Conservation (phyloP, 2,113 vertebrate genomes). For the Dipodomys spectabilis region DNA sequence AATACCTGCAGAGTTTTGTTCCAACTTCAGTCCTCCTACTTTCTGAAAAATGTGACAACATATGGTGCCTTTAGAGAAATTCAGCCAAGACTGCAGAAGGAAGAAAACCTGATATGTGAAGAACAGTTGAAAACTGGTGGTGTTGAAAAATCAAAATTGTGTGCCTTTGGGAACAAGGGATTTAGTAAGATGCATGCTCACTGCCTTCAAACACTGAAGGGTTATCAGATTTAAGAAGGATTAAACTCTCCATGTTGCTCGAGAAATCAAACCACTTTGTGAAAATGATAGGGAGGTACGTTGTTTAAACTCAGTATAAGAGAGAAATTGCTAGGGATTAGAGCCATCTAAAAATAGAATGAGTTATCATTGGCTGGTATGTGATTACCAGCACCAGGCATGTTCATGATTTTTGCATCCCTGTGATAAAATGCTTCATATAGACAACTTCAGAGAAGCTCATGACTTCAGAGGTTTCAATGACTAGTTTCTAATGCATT, state of each 20-base stretch:
- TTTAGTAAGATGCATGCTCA: not conserved
- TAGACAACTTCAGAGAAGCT: too few relatives aligned
- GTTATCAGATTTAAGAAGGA: not conserved
- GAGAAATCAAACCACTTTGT: slow-evolving; percentile 27
- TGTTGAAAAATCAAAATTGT: not conserved
- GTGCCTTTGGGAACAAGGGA: not conserved
- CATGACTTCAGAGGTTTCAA: too few relatives aligned
- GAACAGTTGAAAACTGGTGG: not conserved
- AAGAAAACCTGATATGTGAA: slow-evolving; percentile 29
- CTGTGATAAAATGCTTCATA: too few relatives aligned
- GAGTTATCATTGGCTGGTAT: not conserved
- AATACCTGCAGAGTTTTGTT: slow-evolving; percentile 50
- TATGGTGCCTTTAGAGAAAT: slow-evolving; percentile 29
- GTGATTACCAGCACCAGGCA: too few relatives aligned
- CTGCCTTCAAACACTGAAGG: not conserved
- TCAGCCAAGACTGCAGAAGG: not conserved
- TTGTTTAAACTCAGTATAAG: not conserved
- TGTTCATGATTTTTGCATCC: too few relatives aligned
- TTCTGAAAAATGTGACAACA: slow-evolving; percentile 10
- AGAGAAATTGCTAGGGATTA: not conserved
- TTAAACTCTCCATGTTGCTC: not conserved
- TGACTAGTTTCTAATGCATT: too few relatives aligned
- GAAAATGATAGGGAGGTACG: not conserved
- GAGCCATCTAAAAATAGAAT: not conserved
- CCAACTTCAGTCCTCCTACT: not conserved